These are phyloP conservation scores for Actenoides hombroni DNA, from an alignment of 2,113 vertebrate genomes.

Conservation along the genomic window DNA sequence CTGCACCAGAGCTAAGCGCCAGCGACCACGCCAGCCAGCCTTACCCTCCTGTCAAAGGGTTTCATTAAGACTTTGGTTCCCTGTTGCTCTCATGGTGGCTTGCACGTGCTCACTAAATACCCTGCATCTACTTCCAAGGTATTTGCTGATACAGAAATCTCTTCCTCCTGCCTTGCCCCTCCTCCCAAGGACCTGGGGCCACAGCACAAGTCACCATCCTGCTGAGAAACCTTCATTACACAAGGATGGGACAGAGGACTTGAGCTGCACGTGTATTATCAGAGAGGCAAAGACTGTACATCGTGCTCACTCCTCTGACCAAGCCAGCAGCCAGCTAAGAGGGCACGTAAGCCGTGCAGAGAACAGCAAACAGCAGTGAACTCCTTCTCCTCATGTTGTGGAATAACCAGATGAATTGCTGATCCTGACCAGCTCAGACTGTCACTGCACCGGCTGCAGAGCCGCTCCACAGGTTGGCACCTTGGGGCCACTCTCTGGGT, in stretches of 20 bases:
- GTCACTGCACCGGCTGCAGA: background rate
- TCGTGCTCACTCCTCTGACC: background rate
- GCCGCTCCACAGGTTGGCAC: rapidly evolving
- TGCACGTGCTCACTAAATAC: constrained; percentile 37
- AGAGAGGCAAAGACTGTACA: background rate
- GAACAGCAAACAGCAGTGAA: background rate
- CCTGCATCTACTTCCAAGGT: background rate
- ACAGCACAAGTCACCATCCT: constrained; percentile 23
- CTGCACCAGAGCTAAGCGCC: constrained; percentile 43
- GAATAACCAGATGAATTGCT: background rate
- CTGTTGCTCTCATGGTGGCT: constrained; percentile 45
- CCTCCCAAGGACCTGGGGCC: background rate
- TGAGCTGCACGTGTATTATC: background rate
- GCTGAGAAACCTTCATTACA: constrained; percentile 66
- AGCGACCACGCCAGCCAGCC: constrained; percentile 10
- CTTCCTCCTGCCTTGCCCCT: background rate
- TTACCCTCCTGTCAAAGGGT: constrained; percentile 46
- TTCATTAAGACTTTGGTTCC: constrained; percentile 74
- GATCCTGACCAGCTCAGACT: background rate
- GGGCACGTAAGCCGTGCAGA: background rate
- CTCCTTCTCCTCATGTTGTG: background rate
- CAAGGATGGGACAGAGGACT: background rate
- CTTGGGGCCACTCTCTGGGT: background rate
- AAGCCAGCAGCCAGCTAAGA: background rate
- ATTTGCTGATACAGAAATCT: constrained; percentile 70